Base-by-base conservation (phyloP, 1,140 invertebrate species). In the Atopsyche davidsoni region DNA sequence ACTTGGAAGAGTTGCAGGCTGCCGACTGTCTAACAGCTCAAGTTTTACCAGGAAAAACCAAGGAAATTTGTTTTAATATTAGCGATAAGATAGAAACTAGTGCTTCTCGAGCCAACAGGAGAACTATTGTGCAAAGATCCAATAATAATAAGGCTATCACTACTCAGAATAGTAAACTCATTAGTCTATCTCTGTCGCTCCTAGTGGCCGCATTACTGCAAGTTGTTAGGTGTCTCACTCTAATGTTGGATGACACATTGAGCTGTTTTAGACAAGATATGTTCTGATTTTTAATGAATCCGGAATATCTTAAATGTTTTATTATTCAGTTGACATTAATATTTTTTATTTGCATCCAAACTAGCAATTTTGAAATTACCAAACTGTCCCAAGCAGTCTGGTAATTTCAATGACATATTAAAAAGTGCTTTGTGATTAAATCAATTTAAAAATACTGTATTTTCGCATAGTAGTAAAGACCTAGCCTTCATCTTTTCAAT, bases 121-220 rank as follows among this genome's bases (percentile, higher is more conserved):
- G 31, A 41, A 4, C 46, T 16, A 49, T 17, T 31, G 24, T 32
- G 13, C 48, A 39, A 31, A 43, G 25, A 18, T 31, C 16, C 23
- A 50, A 47, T 40, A 57, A 35, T 40, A 48, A 41, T n/a, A 39
- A 41, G 18, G 43, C 49, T n/a, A 42, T 57, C 9, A 46, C 55
- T 6, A 57, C 50, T 14, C 55, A 57, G 31, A 53, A 49, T 46
- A 72, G 66, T 50, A 72, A 71, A 63, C 52, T 75, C 21, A 61
- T 75, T 14, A 70, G 70, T 17, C 59, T 75, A 6, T 73, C 71
- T 2, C 43, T 75, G 34, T 73, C 72, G 18, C 48, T 75, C 23
- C 54, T 75, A 3, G 59, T 75, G 24, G 72, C 72, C 18, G 72
- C 69, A 4, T 47, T 72, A 18, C 50, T 72, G 10, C 70, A 72